phyloP scores from a whole-genome alignment of 2,113 vertebrate genomes.

The Morphnarchus princeps region DNA sequence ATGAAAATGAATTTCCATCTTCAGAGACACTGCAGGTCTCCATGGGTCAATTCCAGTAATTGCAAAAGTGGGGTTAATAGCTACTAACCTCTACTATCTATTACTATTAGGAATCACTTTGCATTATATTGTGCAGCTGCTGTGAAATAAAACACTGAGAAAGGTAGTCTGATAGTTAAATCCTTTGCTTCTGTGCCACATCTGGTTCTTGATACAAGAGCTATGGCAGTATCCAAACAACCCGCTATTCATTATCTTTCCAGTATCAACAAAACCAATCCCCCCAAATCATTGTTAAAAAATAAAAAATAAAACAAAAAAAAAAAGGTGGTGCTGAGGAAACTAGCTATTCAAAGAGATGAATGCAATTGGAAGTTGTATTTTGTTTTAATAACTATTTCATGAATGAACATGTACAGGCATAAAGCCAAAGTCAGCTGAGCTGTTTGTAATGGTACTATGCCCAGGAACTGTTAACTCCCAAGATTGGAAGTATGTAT shows the following conservation, averaged over 20 bases:
- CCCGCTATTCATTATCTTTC: not conserved
- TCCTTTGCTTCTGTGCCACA: not conserved
- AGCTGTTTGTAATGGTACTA: conserved; percentile 45
- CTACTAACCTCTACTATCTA: not conserved
- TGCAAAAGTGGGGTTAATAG: not conserved
- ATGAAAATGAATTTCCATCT: not conserved
- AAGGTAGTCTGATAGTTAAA: not conserved
- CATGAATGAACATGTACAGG: conserved; percentile 57
- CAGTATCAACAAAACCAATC: not conserved
- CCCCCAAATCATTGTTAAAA: not conserved
- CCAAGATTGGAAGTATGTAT: not conserved
- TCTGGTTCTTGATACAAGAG: not conserved
- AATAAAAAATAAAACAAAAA: not conserved
- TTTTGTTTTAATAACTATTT: conserved; percentile 30
- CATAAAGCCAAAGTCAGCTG: conserved; percentile 48
- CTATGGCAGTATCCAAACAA: not conserved
- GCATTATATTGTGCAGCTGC: not conserved
- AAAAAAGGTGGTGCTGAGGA: not conserved
- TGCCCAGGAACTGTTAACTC: conserved; percentile 23
- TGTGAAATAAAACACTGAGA: not conserved
- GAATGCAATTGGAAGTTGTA: conserved; percentile 17
- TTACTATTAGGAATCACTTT: not conserved
- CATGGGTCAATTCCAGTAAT: not conserved
- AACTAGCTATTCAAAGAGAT: not conserved
- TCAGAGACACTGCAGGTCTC: not conserved